phyloP scores from a whole-genome alignment of 1,140 invertebrate genomes.

The Zaprionus ornatus region DNA sequence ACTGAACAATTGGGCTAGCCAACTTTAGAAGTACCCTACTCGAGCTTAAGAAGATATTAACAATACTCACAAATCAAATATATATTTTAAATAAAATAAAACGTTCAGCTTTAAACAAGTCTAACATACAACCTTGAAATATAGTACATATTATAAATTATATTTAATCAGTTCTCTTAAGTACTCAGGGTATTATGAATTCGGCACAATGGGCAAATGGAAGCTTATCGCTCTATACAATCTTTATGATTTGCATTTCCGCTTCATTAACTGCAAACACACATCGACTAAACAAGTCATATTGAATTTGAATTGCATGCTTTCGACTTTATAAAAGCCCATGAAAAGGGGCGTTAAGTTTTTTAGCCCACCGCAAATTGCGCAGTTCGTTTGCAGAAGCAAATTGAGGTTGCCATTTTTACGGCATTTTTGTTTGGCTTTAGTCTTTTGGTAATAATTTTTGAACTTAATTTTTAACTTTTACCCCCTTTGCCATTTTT shows the following conservation, averaged over 20 bases:
- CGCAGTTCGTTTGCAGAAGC: constrained; percentile 33
- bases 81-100: neutral
- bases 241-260: constrained; percentile 68
- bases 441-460: constrained; percentile 15
- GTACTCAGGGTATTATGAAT: neutral
- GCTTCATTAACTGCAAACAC: constrained; percentile 64
- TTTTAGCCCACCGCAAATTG: constrained; percentile 49
- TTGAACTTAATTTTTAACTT: constrained; percentile 17
- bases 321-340: constrained; percentile 8
- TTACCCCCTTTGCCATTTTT: constrained; percentile 30
- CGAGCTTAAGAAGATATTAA: too few species aligned
- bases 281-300: constrained; percentile 31
- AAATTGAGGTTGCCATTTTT: constrained; percentile 51
- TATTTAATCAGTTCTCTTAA: neutral
- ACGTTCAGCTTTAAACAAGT: too few species aligned
- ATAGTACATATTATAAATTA: neutral
- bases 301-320: constrained; percentile 17
- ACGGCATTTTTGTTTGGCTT: constrained; percentile 18
- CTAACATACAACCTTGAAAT: too few species aligned
- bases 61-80: neutral
- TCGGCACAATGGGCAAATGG: neutral
- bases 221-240: neutral
- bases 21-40: constrained; percentile 21
- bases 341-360: constrained; percentile 49
- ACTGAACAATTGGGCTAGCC: constrained; percentile 69